Conservation (phyloP, 2,888 invertebrate species). For the Patella pellucida region DNA sequence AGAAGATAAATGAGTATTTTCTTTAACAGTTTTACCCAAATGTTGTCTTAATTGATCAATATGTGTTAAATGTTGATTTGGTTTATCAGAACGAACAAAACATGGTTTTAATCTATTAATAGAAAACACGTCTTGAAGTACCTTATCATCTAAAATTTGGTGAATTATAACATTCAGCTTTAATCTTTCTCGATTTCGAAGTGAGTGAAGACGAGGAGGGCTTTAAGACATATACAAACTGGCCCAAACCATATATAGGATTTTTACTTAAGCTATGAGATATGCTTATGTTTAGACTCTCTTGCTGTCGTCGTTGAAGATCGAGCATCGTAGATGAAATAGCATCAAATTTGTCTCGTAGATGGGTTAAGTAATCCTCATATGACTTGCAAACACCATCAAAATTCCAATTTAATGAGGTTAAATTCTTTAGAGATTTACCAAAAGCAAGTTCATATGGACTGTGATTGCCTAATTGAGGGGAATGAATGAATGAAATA, state of each 20-base stretch:
- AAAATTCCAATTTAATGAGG: neutral
- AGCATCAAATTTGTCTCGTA: too few relatives aligned
- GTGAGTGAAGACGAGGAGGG: neutral
- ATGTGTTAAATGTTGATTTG: neutral
- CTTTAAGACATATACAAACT: neutral
- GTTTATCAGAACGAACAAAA: neutral
- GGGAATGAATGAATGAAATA: too few relatives aligned
- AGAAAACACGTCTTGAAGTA: neutral
- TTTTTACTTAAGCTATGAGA: neutral
- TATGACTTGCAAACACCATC: too few relatives aligned
- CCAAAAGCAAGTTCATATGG: slow-evolving; percentile 4
- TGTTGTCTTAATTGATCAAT: neutral
- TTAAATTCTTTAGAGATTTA: neutral
- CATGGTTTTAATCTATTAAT: neutral
- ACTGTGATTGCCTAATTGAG: neutral
- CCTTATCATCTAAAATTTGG: neutral
- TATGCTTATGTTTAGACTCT: too few relatives aligned
- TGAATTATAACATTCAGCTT: neutral
- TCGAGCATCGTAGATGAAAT: too few relatives aligned
- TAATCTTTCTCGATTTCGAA: neutral
- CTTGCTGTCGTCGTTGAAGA: too few relatives aligned
- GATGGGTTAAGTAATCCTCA: too few relatives aligned
- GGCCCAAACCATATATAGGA: neutral
- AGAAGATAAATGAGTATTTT: neutral
- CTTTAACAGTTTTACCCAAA: neutral